Evolutionary conservation across 2,797 vertebrate genomes (phyloP).

Genomic region (Tragelaphus oryx): DNA sequence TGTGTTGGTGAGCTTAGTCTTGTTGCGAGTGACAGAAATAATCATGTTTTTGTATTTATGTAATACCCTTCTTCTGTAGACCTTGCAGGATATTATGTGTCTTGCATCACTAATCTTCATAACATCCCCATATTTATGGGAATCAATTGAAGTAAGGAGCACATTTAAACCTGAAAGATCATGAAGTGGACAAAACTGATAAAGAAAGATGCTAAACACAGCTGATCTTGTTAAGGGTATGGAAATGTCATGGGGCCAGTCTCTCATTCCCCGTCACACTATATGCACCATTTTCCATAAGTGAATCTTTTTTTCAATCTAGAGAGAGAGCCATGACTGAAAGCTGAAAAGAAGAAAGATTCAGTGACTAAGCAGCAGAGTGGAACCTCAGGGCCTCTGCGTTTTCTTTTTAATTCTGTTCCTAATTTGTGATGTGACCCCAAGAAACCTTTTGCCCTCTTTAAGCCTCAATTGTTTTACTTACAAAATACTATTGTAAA

Average conservation of each 20-base stretch:
- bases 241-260: conserved; percentile 39
- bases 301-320: conserved; percentile 51
- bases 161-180: conserved; percentile 48
- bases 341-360: conserved; percentile 65
- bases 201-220: conserved; percentile 17
- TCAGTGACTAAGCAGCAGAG: conserved; percentile 60
- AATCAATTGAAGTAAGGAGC: conserved; percentile 1
- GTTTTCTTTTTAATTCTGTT: conserved; percentile 61
- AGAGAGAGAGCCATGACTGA: conserved; percentile 58
- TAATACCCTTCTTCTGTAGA: conserved; percentile 31
- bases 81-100: neutral
- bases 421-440: conserved; percentile 74
- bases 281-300: conserved; percentile 47
- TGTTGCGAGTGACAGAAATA: conserved; percentile 32
- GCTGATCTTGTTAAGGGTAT: conserved; percentile 40
- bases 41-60: conserved; percentile 43
- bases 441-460: conserved; percentile 63
- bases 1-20: neutral
- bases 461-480: conserved; percentile 70
- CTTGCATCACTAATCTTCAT: conserved; percentile 43
- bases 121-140: neutral
- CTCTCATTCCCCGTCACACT: conserved; percentile 53
- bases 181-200: conserved; percentile 13
- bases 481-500: conserved; percentile 65
- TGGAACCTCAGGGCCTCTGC: conserved; percentile 61